Percentiles rank a stretch among this genome's conserved stretches.
Evolutionary conservation across 2,888 invertebrate genomes (phyloP).

Genomic region (Monochamus alternatus): DNA sequence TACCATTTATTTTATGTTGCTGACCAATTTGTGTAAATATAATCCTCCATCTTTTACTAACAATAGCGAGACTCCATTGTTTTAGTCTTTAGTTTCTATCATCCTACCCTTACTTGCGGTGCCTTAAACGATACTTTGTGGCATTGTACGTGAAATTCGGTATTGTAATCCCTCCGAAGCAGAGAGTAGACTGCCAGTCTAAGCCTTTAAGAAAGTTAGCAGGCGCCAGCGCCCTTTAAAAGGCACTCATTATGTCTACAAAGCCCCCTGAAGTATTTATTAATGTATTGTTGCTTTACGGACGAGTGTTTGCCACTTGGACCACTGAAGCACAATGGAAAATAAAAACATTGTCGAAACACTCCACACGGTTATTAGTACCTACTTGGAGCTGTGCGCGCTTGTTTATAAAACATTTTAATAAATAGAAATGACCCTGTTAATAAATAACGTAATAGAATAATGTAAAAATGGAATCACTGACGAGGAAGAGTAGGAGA

Average conservation of each 20-base stretch:
- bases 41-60: not conserved
- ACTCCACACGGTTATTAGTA: conserved; percentile 36
- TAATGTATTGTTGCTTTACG: conserved; percentile 62
- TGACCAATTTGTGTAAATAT: not conserved
- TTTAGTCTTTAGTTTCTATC: conserved; percentile 3
- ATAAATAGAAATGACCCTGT: conserved; percentile 30
- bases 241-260: conserved; percentile 64
- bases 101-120: conserved; percentile 5
- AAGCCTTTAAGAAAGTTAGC: conserved; percentile 54
- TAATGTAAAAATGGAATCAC: conserved; percentile 26
- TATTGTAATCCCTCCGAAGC: conserved; percentile 49
- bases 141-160: conserved; percentile 34
- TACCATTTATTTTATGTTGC: not conserved
- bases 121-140: conserved; percentile 31
- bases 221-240: conserved; percentile 63
- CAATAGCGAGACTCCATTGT: conserved; percentile 6
- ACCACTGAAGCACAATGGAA: conserved; percentile 61
- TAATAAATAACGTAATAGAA: conserved; percentile 25
- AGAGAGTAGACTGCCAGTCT: conserved; percentile 52
- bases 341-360: conserved; percentile 56
- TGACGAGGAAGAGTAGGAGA: conserved; percentile 43
- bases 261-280: conserved; percentile 63
- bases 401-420: conserved; percentile 40
- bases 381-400: conserved; percentile 36
- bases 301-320: conserved; percentile 65